Evolutionary conservation across 2,113 vertebrate genomes (phyloP).

Genomic region (Hippoglossus stenolepis): DNA sequence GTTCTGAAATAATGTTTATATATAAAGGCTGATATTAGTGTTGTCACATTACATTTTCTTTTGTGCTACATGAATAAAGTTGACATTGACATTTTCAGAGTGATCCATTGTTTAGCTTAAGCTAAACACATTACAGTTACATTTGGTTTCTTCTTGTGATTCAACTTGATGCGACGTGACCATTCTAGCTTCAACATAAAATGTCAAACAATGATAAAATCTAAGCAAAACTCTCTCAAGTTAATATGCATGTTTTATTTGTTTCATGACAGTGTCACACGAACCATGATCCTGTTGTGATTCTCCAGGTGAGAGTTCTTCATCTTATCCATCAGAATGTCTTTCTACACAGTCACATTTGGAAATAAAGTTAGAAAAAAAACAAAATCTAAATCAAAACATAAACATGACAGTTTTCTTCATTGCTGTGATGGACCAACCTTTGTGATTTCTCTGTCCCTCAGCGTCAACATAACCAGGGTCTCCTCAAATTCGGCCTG

Average conservation of each 20-base stretch:
- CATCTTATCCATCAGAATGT: constrained; percentile 77
- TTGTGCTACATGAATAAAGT: no score
- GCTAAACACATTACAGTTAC: no score
- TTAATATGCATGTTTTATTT: background rate
- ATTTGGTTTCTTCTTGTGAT: no score
- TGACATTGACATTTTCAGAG: no score
- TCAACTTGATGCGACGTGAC: no score
- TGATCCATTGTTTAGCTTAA: no score
- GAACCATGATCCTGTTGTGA: constrained; percentile 80
- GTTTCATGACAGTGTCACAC: constrained; percentile 1
- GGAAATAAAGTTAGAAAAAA: background rate
- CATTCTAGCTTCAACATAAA: no score
- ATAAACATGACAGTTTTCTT: background rate
- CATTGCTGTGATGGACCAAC: constrained; percentile 46
- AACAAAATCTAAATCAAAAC: background rate
- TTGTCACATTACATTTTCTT: no score
- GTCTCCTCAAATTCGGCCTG: constrained; percentile 80
- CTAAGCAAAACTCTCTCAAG: no score
- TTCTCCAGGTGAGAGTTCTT: constrained; percentile 78
- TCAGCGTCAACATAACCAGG: constrained; percentile 67
- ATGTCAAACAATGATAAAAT: no score
- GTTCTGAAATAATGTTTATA: no score
- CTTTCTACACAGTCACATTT: constrained; percentile 68
- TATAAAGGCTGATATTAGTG: no score
- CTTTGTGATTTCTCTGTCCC: constrained; percentile 79